A percentile compares a stretch with the other conserved stretches of the same genome.
Evolutionary conservation across 53 echinoderm and acorn worm genomes (phyloP).

Genomic region (Echinometra lucunter): DNA sequence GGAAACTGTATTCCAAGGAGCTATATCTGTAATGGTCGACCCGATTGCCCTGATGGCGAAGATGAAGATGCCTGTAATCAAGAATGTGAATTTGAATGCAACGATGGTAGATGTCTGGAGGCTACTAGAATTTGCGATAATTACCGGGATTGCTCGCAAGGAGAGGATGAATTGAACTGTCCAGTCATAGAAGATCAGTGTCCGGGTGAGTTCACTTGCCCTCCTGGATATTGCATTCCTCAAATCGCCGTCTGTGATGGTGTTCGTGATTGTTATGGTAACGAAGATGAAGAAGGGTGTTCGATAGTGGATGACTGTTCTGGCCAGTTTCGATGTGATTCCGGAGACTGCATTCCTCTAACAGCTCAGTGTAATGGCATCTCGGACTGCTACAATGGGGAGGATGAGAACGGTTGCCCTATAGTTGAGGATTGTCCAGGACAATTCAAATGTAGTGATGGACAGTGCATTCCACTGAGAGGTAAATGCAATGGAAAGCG

Average conservation of each 20-base stretch:
- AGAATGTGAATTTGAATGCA: slow-evolving; percentile 50
- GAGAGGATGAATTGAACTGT: slow-evolving; percentile 76
- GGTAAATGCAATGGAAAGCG: slow-evolving; percentile 59
- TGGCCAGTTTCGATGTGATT: background rate
- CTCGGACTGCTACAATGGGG: slow-evolving; percentile 56
- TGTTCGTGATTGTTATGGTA: slow-evolving; percentile 21
- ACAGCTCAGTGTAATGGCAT: slow-evolving; percentile 57
- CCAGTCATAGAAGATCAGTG: background rate
- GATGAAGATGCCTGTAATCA: slow-evolving; percentile 75
- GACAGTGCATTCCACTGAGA: slow-evolving; percentile 37
- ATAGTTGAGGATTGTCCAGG: background rate
- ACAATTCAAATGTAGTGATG: background rate
- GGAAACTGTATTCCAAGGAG: slow-evolving; percentile 71
- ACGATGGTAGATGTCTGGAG: slow-evolving; percentile 49
- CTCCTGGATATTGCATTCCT: slow-evolving; percentile 46
- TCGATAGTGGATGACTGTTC: background rate
- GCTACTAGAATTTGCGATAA: slow-evolving; percentile 73
- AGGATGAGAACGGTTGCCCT: slow-evolving; percentile 53
- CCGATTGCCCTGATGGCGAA: slow-evolving; percentile 72
- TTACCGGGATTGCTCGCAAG: slow-evolving; percentile 63
- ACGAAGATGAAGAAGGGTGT: slow-evolving; percentile 40
- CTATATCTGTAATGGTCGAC: slow-evolving; percentile 70
- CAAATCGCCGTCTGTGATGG: slow-evolving; percentile 52
- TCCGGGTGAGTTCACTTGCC: slow-evolving; percentile 18
- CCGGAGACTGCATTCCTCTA: slow-evolving; percentile 52